Base-by-base conservation (phyloP, 2,797 vertebrate genomes). In the Megaceryle alcyon region DNA sequence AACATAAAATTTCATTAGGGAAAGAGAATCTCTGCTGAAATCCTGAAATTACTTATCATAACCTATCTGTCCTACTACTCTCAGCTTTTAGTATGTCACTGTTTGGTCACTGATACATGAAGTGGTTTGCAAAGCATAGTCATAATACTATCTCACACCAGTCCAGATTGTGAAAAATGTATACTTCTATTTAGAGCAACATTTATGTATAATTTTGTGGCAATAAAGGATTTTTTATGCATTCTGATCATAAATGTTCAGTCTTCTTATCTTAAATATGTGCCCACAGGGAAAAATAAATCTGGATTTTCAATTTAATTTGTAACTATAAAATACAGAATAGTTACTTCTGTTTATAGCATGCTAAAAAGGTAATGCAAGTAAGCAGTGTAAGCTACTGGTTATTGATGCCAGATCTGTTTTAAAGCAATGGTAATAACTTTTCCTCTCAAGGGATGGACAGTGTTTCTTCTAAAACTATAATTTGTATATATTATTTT, bases 331-430 rank as follows among this genome's bases (percentile, higher is more conserved):
- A 96, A 90, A 88, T 63, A 88, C 6, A 10, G 35, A 93, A 64
- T 51, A 83, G 72, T 63, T 97, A 85, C 92, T 97, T 94, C 85
- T 95, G 72, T 86, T 97, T 94, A 90, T 25, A 83, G 81, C 51
- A 66, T 61, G 73, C 73, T 91, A 73, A 88, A 96, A 85, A 76
- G 23, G 41, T 46, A 88, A 68, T 25, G 56, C 54, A 96, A 83
- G 61, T 69, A 81, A 9, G 7, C 22, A 61, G 28, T 35, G 10
- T 49, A 85, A 71, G 53, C 48, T 84, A 71, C 61, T 1, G 1
- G 56, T 92, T 94, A 94, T 65, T 82, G 88, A 94, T 84, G 59
- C 37, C 35, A 82, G 51, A 25, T 87, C 63, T 68, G 48, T 76
- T 94, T 92, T 77, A 82, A 82, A 81, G 78, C 82, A 76, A 79